These are phyloP conservation scores for Electrophaes corylata DNA, from an alignment of 2,888 invertebrate species.

Conservation along the genomic window DNA sequence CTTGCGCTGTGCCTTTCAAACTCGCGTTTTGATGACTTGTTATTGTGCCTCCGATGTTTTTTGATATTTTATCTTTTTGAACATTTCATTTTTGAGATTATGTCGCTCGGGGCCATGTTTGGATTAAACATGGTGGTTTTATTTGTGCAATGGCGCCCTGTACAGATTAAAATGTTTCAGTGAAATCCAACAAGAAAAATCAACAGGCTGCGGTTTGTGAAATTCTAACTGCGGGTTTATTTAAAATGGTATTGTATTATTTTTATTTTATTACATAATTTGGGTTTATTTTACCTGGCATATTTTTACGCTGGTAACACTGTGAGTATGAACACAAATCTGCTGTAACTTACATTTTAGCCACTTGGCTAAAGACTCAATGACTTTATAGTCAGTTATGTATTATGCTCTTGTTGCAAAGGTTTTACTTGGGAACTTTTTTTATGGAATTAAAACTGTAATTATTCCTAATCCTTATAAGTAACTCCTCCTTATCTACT, in stretches of 20 bases:
- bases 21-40: conserved; percentile 34
- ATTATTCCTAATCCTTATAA: no score
- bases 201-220: background rate
- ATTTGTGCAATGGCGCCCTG: conserved; percentile 13
- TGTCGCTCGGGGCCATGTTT: conserved; percentile 24
- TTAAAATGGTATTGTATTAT: background rate
- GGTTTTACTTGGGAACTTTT: no score
- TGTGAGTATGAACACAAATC: no score
- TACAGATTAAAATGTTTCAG: conserved; percentile 17
- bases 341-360: no score
- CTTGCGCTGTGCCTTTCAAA: conserved; percentile 22
- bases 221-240: background rate
- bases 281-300: no score
- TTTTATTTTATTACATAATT: background rate
- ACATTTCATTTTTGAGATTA: conserved; percentile 29
- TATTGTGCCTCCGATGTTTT: conserved; percentile 30
- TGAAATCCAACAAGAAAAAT: conserved; percentile 1
- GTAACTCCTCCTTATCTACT: no score
- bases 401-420: no score
- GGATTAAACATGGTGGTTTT: conserved; percentile 18
- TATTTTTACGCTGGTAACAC: no score
- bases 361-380: no score
- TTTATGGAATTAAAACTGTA: no score
- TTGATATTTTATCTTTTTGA: conserved; percentile 33
- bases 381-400: no score